Base-by-base conservation (phyloP, 2,113 vertebrate genomes). In the Pachycephala philippinensis region DNA sequence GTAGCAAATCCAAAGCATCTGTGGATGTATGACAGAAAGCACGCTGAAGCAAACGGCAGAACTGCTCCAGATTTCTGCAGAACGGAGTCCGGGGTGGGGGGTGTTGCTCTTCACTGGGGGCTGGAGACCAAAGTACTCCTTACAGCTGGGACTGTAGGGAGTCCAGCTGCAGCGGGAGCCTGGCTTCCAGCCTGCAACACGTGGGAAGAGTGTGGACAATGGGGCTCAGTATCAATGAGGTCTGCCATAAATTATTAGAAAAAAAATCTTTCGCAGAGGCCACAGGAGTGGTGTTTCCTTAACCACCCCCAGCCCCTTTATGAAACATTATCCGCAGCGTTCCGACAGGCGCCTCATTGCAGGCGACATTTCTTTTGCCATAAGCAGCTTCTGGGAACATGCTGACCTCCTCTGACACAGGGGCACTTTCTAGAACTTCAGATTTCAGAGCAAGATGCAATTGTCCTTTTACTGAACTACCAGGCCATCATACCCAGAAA, bases 41-140 rank as follows among this genome's bases (percentile, higher is more conserved):
- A 66, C 7, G 31, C 53, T 77, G 49, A 74, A 84, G 40, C 3
- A 74, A 87, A 44, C 10, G 11, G 18, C 40, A 78, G 53, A 90
- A 39, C 12, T 65, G 14, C 5, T 59, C 18, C 22, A 47, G 18
- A 40, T 61, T 81, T 52, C 45, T 61, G 45, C 18, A 40, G 60
- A 47, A 65, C 0, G 3, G 21, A 53, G 27, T 15, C 21, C 28
- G 2, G 2, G 23, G 7, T 11, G 0, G 0, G 0, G 11, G 3
- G 3, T 1, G 0, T 10, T 81, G 44, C 11, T 39, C 15, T 52
- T 77, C 59, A 20, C 17, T 37, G 28, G 8, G 5, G 5, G 9
- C 15, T 68, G 60, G 49, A 65, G 28, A 40, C 23, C 2, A 39
- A 66, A 42, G 37, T 1, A 1, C 5, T 28, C 31, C n/a, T 57